phyloP scores from a whole-genome alignment of 2,797 vertebrate genomes.

The Brachymystax lenok region DNA sequence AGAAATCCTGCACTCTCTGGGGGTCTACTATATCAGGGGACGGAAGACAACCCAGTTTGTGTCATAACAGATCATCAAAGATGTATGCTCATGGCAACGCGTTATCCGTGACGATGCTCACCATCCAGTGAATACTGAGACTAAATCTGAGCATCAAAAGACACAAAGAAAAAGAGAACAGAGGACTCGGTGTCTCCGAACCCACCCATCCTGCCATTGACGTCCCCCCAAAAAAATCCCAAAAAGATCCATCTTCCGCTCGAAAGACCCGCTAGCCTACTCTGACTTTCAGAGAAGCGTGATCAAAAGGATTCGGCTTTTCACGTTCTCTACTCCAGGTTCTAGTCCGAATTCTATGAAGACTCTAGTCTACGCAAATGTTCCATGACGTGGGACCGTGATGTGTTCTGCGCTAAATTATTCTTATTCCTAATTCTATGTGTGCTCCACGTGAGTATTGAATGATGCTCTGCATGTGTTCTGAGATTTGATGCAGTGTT shows the following conservation, averaged over 20 bases:
- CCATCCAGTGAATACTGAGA: neutral
- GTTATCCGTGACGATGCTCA: neutral
- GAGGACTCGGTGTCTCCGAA: neutral
- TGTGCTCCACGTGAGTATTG: no score
- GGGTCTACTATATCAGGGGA: neutral
- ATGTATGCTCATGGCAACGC: neutral
- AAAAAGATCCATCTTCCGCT: neutral
- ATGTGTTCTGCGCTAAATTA: no score
- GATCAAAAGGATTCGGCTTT: neutral
- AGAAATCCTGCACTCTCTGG: neutral
- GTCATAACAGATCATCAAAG: neutral
- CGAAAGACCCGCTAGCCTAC: neutral
- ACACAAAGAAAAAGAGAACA: neutral
- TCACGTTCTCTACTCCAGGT: no score
- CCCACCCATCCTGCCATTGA: neutral
- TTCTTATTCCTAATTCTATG: no score
- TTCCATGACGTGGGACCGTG: neutral
- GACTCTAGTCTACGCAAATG: neutral
- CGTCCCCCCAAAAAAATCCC: neutral
- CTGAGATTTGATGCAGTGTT: constrained; percentile 26
- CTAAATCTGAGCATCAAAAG: neutral
- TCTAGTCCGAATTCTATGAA: neutral
- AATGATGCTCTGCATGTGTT: no score
- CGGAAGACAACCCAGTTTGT: neutral
- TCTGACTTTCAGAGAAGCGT: neutral